Percentiles rank a stretch among this genome's conserved stretches.
Conservation (phyloP, 1,140 invertebrate genomes). For the Rhizoglyphus robini region DNA sequence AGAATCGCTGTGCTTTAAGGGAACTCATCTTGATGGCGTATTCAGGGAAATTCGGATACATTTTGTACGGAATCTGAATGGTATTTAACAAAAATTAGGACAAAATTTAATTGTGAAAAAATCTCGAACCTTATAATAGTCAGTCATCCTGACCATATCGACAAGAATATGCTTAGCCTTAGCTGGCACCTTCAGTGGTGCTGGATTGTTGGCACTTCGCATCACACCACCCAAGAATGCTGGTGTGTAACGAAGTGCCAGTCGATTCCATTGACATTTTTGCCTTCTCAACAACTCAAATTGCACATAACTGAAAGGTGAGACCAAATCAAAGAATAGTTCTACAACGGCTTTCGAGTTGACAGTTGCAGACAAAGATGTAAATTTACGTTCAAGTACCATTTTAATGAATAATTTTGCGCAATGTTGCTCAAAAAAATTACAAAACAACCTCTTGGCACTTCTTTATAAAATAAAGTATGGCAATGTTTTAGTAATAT, state of each 20-base stretch:
- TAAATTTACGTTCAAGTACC: no score
- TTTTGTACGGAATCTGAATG: background rate
- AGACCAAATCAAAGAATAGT: background rate
- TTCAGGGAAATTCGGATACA: background rate
- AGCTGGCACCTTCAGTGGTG: background rate
- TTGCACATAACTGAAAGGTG: background rate
- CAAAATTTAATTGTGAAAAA: background rate
- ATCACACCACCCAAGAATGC: background rate
- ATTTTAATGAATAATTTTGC: no score
- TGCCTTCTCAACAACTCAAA: background rate
- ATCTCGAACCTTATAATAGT: background rate
- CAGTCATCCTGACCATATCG: background rate
- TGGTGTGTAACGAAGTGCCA: background rate
- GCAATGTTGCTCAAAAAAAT: no score
- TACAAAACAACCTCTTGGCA: no score
- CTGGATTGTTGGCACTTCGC: background rate
- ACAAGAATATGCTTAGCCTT: background rate
- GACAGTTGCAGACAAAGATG: no score
- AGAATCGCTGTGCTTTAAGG: conserved; percentile 30
- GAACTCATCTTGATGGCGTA: background rate
- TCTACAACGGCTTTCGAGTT: background rate
- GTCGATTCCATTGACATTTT: background rate
- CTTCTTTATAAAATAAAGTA: no score
- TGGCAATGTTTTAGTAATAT: no score
- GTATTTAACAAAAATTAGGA: background rate